Evolutionary conservation across 2,888 invertebrate genomes (phyloP).

Genomic region (Orthosia gothica): DNA sequence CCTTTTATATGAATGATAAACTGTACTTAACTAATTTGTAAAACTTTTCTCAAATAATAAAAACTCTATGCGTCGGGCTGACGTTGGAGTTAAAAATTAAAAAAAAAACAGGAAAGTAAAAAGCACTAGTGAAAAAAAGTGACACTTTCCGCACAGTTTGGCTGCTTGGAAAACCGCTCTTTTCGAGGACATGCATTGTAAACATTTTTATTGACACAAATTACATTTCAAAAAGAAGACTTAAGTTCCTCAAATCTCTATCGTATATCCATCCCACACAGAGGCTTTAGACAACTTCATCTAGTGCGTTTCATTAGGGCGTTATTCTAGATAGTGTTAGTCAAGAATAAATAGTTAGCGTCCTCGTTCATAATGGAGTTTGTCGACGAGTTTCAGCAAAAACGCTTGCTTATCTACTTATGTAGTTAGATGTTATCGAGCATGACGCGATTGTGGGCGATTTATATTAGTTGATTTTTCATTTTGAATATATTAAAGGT

Average conservation of each 20-base stretch:
- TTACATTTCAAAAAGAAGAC: neutral
- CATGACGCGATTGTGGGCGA: neutral
- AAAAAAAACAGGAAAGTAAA: too few species aligned
- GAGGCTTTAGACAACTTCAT: conserved; percentile 64
- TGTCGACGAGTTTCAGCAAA: conserved; percentile 45
- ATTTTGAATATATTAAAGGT: neutral
- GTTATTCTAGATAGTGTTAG: conserved; percentile 67
- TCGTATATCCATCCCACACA: conserved; percentile 5
- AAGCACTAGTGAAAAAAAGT: too few species aligned
- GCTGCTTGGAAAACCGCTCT: too few species aligned
- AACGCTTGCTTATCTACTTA: conserved; percentile 19
- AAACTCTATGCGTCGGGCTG: too few species aligned
- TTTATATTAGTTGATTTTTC: conserved; percentile 8
- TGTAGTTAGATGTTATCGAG: neutral
- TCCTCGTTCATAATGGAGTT: conserved; percentile 63
- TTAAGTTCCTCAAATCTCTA: neutral
- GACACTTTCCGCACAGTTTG: too few species aligned
- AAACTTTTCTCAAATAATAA: too few species aligned
- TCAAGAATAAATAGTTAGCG: conserved; percentile 66
- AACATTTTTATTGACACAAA: too few species aligned
- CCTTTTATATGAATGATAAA: too few species aligned
- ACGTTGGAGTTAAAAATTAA: too few species aligned
- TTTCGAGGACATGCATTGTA: too few species aligned
- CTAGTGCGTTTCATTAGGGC: conserved; percentile 67
- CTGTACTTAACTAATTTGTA: too few species aligned